Conservation (phyloP, 1,140 invertebrate genomes). For the Pseudomyrmex cubaensis region DNA sequence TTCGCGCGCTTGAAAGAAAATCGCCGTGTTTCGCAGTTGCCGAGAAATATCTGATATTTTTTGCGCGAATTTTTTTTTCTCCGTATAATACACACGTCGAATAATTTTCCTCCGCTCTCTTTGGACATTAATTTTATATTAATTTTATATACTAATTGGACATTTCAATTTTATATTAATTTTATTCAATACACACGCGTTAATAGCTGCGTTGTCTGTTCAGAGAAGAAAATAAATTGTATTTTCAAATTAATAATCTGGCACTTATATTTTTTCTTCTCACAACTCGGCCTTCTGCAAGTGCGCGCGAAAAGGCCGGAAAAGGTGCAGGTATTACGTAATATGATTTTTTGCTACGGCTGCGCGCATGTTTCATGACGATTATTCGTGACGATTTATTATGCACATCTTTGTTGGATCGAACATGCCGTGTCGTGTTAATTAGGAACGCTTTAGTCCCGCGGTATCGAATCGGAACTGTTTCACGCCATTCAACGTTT, state of each 20-base stretch:
- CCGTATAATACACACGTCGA: neutral
- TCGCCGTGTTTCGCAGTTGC: neutral
- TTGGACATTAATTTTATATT: neutral
- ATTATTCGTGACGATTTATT: constrained; percentile 47
- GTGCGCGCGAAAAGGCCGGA: neutral
- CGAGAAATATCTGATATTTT: constrained; percentile 3
- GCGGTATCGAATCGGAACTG: constrained; percentile 51
- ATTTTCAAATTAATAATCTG: neutral
- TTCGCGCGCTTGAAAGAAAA: constrained; percentile 9
- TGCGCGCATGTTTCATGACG: neutral
- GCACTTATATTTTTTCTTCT: neutral
- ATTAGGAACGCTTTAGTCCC: constrained; percentile 38
- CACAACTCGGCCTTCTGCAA: neutral
- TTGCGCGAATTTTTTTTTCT: neutral
- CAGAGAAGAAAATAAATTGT: neutral
- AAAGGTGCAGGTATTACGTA: neutral
- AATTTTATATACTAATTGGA: too few relatives aligned
- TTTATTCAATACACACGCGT: too few relatives aligned
- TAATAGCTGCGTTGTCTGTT: neutral
- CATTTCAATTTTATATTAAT: too few relatives aligned
- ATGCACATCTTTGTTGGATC: constrained; percentile 34
- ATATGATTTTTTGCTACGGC: neutral
- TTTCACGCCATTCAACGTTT: constrained; percentile 55
- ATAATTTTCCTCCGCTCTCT: neutral
- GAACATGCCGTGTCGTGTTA: constrained; percentile 42